Evolutionary conservation across 2,797 vertebrate genomes (phyloP).

Genomic region (Octomys mimax): DNA sequence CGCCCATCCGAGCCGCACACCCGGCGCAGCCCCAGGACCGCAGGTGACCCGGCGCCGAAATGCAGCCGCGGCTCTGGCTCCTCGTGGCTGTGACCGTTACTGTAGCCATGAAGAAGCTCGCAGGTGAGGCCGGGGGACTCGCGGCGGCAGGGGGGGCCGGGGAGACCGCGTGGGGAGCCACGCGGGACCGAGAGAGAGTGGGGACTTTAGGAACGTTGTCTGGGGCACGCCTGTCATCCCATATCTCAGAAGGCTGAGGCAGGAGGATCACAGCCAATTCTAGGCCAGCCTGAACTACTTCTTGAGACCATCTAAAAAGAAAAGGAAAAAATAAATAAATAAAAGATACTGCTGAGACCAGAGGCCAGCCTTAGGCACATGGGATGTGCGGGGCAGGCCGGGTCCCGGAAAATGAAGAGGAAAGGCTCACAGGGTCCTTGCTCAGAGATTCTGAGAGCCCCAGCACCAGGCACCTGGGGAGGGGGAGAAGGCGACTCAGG

Average conservation of each 20-base stretch:
- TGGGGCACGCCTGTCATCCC: background rate
- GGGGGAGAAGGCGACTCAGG: no score
- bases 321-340: background rate
- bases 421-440: background rate
- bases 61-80: slow-evolving; percentile 74
- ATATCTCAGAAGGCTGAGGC: background rate
- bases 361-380: fast-evolving
- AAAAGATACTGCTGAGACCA: background rate
- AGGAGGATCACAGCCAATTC: background rate
- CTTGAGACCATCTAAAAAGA: background rate
- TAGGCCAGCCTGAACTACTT: background rate
- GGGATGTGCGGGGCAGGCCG: background rate
- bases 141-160: fast-evolving
- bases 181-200: no score
- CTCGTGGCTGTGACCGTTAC: slow-evolving; percentile 43
- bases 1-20: fast-evolving
- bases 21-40: fast-evolving
- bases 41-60: background rate
- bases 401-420: background rate
- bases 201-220: background rate
- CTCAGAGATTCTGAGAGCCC: background rate
- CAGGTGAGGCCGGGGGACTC: slow-evolving; percentile 66
- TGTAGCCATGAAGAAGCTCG: slow-evolving; percentile 40
- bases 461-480: background rate
- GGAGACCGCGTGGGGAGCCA: background rate